These are phyloP conservation scores for Tiliacea aurago DNA, from an alignment of 2,888 invertebrate species.

Conservation along the genomic window DNA sequence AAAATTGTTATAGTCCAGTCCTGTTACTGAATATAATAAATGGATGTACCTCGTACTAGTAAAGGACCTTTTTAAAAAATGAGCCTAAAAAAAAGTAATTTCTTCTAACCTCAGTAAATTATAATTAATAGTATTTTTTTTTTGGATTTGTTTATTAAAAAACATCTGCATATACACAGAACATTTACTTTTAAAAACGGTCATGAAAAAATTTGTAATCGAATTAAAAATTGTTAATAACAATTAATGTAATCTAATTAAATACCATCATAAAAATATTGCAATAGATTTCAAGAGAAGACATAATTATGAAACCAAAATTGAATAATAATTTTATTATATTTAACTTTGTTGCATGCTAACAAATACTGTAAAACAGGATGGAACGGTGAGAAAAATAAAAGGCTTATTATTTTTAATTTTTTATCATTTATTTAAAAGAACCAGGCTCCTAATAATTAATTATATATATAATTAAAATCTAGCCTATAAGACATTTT, in stretches of 20 bases:
- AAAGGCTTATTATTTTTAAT: too few species aligned
- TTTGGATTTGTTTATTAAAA: background rate
- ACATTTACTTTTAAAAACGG: background rate
- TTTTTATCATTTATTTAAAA: too few species aligned
- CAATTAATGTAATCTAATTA: background rate
- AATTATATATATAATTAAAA: too few species aligned
- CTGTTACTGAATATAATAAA: constrained; percentile 28
- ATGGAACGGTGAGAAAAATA: background rate
- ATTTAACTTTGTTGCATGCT: background rate
- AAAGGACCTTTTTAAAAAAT: constrained; percentile 11
- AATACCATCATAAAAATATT: too few species aligned
- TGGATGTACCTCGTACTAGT: background rate
- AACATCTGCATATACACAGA: background rate
- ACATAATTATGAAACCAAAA: background rate
- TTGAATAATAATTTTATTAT: background rate
- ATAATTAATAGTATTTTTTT: too few species aligned
- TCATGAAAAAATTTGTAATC: background rate
- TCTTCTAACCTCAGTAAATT: background rate
- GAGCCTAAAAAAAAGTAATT: background rate
- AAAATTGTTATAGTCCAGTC: constrained; percentile 31
- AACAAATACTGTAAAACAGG: background rate
- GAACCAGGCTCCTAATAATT: too few species aligned
- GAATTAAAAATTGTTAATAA: background rate
- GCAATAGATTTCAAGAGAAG: background rate
- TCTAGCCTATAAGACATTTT: too few species aligned